Evolutionary conservation across 2,888 invertebrate genomes (phyloP).

Genomic region (Cantharis rustica): DNA sequence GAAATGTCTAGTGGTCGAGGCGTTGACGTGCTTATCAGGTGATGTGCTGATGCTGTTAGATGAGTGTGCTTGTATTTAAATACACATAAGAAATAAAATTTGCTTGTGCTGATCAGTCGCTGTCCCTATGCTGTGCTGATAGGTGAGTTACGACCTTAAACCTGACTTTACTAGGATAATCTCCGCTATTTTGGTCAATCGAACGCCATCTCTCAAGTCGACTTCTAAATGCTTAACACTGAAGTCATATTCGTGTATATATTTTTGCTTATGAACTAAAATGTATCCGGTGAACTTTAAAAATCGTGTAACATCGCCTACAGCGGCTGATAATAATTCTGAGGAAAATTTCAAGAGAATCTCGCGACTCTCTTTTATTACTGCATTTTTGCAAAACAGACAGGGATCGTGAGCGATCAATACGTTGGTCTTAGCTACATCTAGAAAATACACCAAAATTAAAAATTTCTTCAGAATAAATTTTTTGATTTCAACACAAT

Average conservation of each 20-base stretch:
- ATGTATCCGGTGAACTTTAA: slow-evolving; percentile 76
- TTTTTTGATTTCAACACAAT: slow-evolving; percentile 73
- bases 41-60: too few relatives aligned
- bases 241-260: slow-evolving; percentile 87
- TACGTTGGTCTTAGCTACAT: slow-evolving; percentile 78
- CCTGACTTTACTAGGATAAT: slow-evolving; percentile 72
- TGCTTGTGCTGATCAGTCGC: too few relatives aligned
- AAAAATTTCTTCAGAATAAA: slow-evolving; percentile 85
- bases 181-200: slow-evolving; percentile 85
- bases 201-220: slow-evolving; percentile 87
- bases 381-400: slow-evolving; percentile 76
- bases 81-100: too few relatives aligned
- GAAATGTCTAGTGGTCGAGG: too few relatives aligned
- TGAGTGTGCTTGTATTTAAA: too few relatives aligned
- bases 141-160: too few relatives aligned
- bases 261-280: slow-evolving; percentile 78
- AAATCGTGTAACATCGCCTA: slow-evolving; percentile 84
- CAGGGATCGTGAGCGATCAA: slow-evolving; percentile 90
- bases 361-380: slow-evolving; percentile 77
- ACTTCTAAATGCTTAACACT: slow-evolving; percentile 77
- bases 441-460: slow-evolving; percentile 81
- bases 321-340: slow-evolving; percentile 73
- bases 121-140: too few relatives aligned
- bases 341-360: slow-evolving; percentile 78
- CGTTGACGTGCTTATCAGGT: too few relatives aligned